Conservation (phyloP, 23 tunicate genomes). For the Trididemnum miniatum region DNA sequence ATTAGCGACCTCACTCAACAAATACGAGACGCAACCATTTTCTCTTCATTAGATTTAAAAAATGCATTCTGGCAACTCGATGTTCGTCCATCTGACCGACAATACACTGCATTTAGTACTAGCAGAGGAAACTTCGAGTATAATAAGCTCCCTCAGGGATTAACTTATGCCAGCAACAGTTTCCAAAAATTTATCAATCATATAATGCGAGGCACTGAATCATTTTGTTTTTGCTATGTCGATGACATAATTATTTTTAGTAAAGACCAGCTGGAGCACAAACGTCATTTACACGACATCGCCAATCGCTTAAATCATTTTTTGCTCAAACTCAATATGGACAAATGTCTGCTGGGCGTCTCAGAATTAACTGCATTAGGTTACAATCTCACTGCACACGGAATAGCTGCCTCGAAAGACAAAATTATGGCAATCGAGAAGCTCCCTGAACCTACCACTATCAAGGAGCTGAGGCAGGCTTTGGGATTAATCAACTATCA, state of each 20-base stretch:
- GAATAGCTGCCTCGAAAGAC: constrained; percentile 13
- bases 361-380: constrained; percentile 9
- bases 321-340: constrained; percentile 9
- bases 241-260: constrained; percentile 20
- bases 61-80: constrained; percentile 8
- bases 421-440: constrained; percentile 32
- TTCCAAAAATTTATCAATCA: constrained; percentile 22
- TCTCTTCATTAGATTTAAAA: constrained; percentile 24
- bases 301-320: constrained; percentile 3
- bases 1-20: constrained; percentile 7
- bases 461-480: constrained; percentile 13
- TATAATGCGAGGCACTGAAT: constrained; percentile 16
- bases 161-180: constrained; percentile 1
- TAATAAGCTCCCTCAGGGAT: constrained; percentile 19
- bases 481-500: constrained; percentile 28
- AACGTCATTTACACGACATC: background rate
- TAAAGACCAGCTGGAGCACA: constrained; percentile 1
- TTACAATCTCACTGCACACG: constrained; percentile 12
- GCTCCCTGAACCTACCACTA: constrained; percentile 27
- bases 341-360: constrained; percentile 31
- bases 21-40: constrained; percentile 3
- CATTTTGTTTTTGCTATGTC: constrained; percentile 24
- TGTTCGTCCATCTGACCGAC: background rate
- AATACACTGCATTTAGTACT: constrained; percentile 21
- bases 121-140: constrained; percentile 21